Percentiles rank a stretch among this genome's conserved stretches.
phyloP scores from a whole-genome alignment of 2,797 vertebrate genomes.

The Podargus strigoides region DNA sequence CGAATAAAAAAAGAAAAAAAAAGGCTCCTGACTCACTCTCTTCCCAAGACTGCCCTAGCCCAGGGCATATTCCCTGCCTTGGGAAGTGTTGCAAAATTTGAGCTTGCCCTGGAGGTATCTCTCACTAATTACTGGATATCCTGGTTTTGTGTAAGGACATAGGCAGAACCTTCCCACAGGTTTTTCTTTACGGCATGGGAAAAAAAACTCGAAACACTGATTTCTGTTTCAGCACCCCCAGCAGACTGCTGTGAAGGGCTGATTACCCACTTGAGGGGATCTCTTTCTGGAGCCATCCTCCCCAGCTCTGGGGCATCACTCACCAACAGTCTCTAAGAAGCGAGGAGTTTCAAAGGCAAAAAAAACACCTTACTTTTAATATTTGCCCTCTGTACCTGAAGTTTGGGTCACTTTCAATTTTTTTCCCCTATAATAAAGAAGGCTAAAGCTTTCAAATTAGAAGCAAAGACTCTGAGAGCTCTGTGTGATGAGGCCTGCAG shows the following conservation, averaged over 20 bases:
- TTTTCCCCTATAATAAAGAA: background rate
- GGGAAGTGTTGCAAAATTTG: slow-evolving; percentile 61
- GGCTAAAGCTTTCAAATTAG: slow-evolving; percentile 24
- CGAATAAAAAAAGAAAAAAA: background rate
- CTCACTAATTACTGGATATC: slow-evolving; percentile 62
- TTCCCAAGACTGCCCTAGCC: slow-evolving; percentile 67
- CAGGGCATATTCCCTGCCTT: slow-evolving; percentile 50
- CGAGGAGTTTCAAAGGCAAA: slow-evolving; percentile 46
- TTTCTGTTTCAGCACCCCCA: slow-evolving; percentile 31
- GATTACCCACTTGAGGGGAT: slow-evolving; percentile 43
- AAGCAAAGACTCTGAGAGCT: background rate
- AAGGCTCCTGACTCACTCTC: slow-evolving; percentile 36
- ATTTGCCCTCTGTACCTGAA: slow-evolving; percentile 29
- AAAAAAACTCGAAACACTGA: slow-evolving; percentile 16
- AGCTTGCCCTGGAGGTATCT: slow-evolving; percentile 43
- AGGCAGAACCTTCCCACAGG: slow-evolving; percentile 61
- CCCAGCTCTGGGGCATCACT: slow-evolving; percentile 40
- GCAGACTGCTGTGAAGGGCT: slow-evolving; percentile 29
- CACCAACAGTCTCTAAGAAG: slow-evolving; percentile 15
- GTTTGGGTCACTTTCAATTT: slow-evolving; percentile 50
- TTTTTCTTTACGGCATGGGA: slow-evolving; percentile 37
- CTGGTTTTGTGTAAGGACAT: slow-evolving; percentile 61
- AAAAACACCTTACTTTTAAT: slow-evolving; percentile 21
- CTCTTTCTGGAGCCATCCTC: slow-evolving; percentile 46
- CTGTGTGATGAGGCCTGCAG: background rate